Evolutionary conservation across 2,113 vertebrate species (phyloP), one percentile per base, ranked within the genome.

Genomic region (Phaetusa simplex): DNA sequence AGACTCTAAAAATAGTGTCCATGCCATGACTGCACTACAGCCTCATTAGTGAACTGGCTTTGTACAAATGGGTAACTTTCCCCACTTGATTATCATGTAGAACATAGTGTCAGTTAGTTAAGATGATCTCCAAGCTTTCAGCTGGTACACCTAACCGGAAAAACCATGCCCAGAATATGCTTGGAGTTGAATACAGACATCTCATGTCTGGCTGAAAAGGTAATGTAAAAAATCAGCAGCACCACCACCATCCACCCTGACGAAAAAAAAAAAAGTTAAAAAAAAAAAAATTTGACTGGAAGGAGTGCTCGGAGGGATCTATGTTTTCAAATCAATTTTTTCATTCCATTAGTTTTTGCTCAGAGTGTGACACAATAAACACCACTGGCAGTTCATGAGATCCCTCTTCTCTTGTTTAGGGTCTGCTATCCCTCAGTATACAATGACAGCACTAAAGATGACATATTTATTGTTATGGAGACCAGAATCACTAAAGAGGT

Each of bases 1-100:
- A 98, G 93, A 81, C 95, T 92, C 97, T 98, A 98, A 98, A 98
- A 98, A 98, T 96, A 98, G 91, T 65, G 92, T 58, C 95, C 94
- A 58, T 92, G 69, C 53, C 74, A 95, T 15, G 77, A 61, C 88
- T 82, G 52, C 56, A 86, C 92, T 95, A 83, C 82, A 96, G 67
- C 42, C 49, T 97, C 94, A 94, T 98, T 96, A 97, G 53, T 13
- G 72, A 91, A 29, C 86, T 32, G 62, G 45, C 53, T 96, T 72
- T 82, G 67, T 69, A 85, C 50, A 95, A 96, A 97, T 5, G 80
- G 88, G 93, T 97, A 85, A 91, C 81, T 93, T 93, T 96, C 58
- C 85, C 81, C 22, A 34, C 56, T 96, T 97, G 83, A 95, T 96
- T 97, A 93, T 81, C 21, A 79, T 12, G 59, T 40, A 87, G 71